A percentile compares a stretch with the other conserved stretches of the same genome.
phyloP scores from a whole-genome alignment of 2,888 invertebrate species.

The Pristionchus arcanus region DNA sequence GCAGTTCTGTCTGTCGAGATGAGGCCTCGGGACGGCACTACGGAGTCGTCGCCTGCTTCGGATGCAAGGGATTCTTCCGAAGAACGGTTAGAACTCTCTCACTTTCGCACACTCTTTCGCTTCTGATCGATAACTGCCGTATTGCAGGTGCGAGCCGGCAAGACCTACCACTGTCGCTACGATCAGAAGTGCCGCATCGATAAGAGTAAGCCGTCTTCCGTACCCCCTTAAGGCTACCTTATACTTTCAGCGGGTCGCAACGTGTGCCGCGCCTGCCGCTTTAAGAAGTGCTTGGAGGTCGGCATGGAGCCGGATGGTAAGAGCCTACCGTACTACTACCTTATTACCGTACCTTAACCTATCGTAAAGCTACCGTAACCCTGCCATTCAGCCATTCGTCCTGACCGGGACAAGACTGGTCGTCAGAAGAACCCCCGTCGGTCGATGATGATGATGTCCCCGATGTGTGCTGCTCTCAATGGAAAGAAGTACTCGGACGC shows the following conservation, averaged over 20 bases:
- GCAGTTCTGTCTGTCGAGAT: conserved; percentile 77
- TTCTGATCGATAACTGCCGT: not conserved
- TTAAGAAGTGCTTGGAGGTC: conserved; percentile 77
- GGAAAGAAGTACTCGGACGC: conserved; percentile 59
- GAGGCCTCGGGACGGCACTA: conserved; percentile 77
- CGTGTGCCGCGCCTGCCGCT: conserved; percentile 77
- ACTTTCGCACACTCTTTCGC: not conserved
- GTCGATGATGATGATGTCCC: conserved; percentile 9
- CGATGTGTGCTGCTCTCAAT: not conserved
- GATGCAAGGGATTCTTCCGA: conserved; percentile 78
- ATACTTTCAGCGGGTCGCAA: conserved; percentile 73
- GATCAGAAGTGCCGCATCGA: conserved; percentile 76
- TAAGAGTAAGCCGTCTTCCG: conserved; percentile 65
- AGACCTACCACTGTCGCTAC: conserved; percentile 75
- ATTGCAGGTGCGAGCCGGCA: conserved; percentile 72
- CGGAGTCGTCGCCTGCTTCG: conserved; percentile 77
- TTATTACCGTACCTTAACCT: not conserved
- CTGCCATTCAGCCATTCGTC: conserved; percentile 72
- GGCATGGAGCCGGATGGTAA: conserved; percentile 78
- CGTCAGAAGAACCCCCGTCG: conserved; percentile 77
- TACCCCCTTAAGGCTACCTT: not conserved
- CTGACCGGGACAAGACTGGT: conserved; percentile 78
- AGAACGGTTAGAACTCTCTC: conserved; percentile 62
- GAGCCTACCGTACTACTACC: not conserved
- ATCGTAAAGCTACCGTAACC: not conserved